Evolutionary conservation across 1,140 invertebrate species (phyloP).

Genomic region (Drosophila nannoptera): DNA sequence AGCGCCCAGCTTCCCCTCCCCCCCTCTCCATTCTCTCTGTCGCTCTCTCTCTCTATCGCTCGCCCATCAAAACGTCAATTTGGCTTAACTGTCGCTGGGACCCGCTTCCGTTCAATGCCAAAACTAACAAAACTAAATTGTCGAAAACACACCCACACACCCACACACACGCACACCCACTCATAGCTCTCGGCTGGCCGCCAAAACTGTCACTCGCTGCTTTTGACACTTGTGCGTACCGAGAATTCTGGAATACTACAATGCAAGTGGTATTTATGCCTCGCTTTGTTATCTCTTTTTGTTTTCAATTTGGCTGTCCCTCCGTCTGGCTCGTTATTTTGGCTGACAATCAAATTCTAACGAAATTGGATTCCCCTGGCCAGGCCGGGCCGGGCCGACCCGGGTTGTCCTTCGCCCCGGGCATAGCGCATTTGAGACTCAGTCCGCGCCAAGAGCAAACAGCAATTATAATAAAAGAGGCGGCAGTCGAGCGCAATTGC

Average conservation of each 20-base stretch:
- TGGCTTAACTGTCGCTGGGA: conserved; percentile 48
- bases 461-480: conserved; percentile 37
- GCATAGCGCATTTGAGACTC: conserved; percentile 39
- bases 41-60: not conserved
- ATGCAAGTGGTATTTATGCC: conserved; percentile 57
- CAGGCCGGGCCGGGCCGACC: no score
- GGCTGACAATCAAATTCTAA: conserved; percentile 75
- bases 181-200: conserved; percentile 18
- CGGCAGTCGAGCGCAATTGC: conserved; percentile 49
- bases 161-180: not conserved
- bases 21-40: not conserved
- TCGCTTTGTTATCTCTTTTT: conserved; percentile 48
- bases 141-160: conserved; percentile 1
- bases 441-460: conserved; percentile 22
- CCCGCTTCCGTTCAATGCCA: conserved; percentile 20
- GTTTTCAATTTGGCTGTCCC: conserved; percentile 51
- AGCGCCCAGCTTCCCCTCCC: not conserved
- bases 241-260: conserved; percentile 29
- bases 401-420: conserved; percentile 24
- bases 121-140: conserved; percentile 49
- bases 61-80: conserved; percentile 58
- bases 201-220: conserved; percentile 56
- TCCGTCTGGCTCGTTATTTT: conserved; percentile 47
- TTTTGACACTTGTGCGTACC: conserved; percentile 69
- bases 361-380: conserved; percentile 73